Conservation (phyloP, 2,113 vertebrate species). For the Blennius ocellaris region DNA sequence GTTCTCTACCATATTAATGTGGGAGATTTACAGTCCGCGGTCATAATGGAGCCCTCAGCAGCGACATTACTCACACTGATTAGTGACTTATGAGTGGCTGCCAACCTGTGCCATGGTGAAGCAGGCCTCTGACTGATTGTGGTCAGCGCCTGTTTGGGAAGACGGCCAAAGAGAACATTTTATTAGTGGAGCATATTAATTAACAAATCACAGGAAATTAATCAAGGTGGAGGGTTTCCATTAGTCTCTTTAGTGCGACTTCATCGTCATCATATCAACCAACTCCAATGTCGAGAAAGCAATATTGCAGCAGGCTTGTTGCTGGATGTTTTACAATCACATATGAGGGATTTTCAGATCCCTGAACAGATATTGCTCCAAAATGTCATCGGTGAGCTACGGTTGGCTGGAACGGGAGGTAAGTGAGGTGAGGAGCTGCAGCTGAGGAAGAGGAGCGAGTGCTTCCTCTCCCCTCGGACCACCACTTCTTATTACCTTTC, state of each 20-base stretch:
- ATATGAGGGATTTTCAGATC: slow-evolving; percentile 30
- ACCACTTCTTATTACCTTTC: slow-evolving; percentile 44
- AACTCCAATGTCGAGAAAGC: slow-evolving; percentile 17
- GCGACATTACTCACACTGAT: slow-evolving; percentile 61
- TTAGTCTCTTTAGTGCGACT: slow-evolving; percentile 27
- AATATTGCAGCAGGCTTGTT: slow-evolving; percentile 32
- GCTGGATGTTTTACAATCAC: slow-evolving; percentile 35
- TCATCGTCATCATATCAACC: slow-evolving; percentile 45
- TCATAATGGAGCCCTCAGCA: slow-evolving; percentile 54
- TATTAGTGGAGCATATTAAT: slow-evolving; percentile 69
- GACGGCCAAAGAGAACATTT: slow-evolving; percentile 64
- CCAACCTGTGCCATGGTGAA: slow-evolving; percentile 54
- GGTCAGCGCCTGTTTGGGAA: slow-evolving; percentile 49
- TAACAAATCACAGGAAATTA: slow-evolving; percentile 64
- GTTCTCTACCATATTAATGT: slow-evolving; percentile 35
- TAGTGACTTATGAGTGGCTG: slow-evolving; percentile 65
- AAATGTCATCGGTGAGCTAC: slow-evolving; percentile 42
- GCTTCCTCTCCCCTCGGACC: slow-evolving; percentile 18
- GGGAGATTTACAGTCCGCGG: slow-evolving; percentile 51
- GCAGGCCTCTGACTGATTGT: slow-evolving; percentile 65
- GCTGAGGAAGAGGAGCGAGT: slow-evolving; percentile 4
- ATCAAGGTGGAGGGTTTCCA: slow-evolving; percentile 20
- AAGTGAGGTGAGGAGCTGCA: slow-evolving; percentile 2
- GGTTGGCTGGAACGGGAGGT: not conserved
- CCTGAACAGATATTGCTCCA: slow-evolving; percentile 29